Evolutionary conservation across 2,888 invertebrate genomes (phyloP).

Genomic region (Deilephila porcellus): DNA sequence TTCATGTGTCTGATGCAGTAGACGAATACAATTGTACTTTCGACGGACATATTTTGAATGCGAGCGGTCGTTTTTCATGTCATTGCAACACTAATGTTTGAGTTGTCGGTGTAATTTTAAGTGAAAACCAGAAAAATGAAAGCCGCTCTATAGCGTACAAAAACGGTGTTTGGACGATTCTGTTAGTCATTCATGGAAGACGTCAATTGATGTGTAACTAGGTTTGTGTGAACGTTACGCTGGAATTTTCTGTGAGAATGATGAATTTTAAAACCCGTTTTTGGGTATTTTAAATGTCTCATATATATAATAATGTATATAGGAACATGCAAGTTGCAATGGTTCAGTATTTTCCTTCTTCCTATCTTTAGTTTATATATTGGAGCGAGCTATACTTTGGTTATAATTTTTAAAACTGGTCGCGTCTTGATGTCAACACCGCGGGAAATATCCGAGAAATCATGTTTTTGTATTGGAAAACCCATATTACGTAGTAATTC

Average conservation of each 20-base stretch:
- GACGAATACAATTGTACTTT: constrained; percentile 76
- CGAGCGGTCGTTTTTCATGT: constrained; percentile 56
- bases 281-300: background rate
- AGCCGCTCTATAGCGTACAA: constrained; percentile 30
- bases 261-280: background rate
- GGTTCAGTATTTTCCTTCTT: background rate
- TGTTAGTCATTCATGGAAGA: constrained; percentile 33
- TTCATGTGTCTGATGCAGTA: constrained; percentile 80
- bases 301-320: background rate
- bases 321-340: background rate
- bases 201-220: constrained; percentile 30
- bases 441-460: too few species aligned
- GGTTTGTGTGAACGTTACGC: constrained; percentile 25
- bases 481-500: too few species aligned
- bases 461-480: too few species aligned
- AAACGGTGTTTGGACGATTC: constrained; percentile 29
- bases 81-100: constrained; percentile 47
- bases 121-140: constrained; percentile 38
- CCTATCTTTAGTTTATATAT: background rate
- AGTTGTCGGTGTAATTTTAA: constrained; percentile 38
- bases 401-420: too few species aligned
- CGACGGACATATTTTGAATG: constrained; percentile 57
- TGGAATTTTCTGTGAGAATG: constrained; percentile 1
- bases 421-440: too few species aligned
- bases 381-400: too few species aligned